phyloP scores from a whole-genome alignment of 2,797 vertebrate genomes.

The Ctenosaura bakeri region DNA sequence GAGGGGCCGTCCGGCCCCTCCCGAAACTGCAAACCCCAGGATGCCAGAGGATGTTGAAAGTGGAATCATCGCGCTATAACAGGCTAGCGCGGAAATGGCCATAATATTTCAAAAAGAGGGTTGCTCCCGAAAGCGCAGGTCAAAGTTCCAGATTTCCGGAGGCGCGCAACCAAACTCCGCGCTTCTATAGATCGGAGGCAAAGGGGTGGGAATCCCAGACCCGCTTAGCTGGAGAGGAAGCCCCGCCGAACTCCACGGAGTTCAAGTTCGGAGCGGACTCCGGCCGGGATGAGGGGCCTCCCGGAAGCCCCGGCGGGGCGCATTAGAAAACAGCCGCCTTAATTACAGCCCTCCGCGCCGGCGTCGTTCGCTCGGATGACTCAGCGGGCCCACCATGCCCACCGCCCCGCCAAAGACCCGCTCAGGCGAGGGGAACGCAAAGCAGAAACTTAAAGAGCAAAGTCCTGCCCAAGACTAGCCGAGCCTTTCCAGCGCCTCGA shows the following conservation, averaged over 20 bases:
- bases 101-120: too few species aligned
- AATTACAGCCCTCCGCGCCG: conserved; percentile 58
- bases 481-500: conserved; percentile 47
- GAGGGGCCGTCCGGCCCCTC: too few species aligned
- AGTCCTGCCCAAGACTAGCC: conserved; percentile 60
- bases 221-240: background rate
- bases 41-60: too few species aligned
- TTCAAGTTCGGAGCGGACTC: background rate
- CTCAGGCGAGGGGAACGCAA: background rate
- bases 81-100: too few species aligned
- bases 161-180: too few species aligned
- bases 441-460: background rate
- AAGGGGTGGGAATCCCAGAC: too few species aligned
- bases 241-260: background rate
- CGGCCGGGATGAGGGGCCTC: background rate
- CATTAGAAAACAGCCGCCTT: conserved; percentile 30
- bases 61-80: too few species aligned
- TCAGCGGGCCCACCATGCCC: conserved; percentile 65
- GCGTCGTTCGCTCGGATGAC: conserved; percentile 6
- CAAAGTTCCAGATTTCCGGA: too few species aligned
- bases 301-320: background rate
- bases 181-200: too few species aligned
- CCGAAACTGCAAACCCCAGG: too few species aligned
- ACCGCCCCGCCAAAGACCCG: conserved; percentile 46
- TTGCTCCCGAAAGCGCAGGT: too few species aligned